These are phyloP conservation scores for Zootoca vivipara DNA, from an alignment of 2,113 vertebrate species.

Conservation along the genomic window DNA sequence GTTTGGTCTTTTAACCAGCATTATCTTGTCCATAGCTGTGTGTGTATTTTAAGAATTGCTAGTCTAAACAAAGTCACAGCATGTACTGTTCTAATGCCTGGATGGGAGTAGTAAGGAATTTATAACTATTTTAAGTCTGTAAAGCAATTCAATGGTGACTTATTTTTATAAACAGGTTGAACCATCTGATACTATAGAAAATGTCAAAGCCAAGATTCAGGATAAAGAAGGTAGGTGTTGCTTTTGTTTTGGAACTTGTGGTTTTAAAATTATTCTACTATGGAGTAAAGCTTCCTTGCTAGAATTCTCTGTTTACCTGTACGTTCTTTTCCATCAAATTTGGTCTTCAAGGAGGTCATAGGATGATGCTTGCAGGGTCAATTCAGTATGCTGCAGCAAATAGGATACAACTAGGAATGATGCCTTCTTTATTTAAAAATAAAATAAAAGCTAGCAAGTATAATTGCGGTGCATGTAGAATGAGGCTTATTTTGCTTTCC, in stretches of 20 bases:
- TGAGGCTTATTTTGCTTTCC: too few relatives aligned
- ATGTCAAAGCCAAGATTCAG: slow-evolving; percentile 99
- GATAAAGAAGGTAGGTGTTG: slow-evolving; percentile 90
- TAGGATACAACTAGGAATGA: too few relatives aligned
- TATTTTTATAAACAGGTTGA: slow-evolving; percentile 82
- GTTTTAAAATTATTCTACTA: not conserved
- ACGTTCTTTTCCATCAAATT: too few relatives aligned
- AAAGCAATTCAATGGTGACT: not conserved
- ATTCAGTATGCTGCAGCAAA: too few relatives aligned
- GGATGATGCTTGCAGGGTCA: too few relatives aligned
- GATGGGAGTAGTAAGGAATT: slow-evolving; percentile 69
- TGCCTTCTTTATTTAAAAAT: too few relatives aligned
- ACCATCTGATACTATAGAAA: slow-evolving; percentile 98
- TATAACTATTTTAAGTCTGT: not conserved
- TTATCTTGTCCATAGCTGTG: not conserved
- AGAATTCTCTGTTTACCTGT: too few relatives aligned
- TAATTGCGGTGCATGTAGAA: too few relatives aligned
- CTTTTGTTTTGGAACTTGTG: not conserved
- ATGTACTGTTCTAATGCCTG: too few relatives aligned
- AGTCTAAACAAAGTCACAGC: not conserved
- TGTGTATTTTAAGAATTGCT: not conserved
- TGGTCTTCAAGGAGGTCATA: too few relatives aligned
- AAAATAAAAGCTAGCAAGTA: too few relatives aligned
- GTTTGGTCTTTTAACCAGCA: not conserved
- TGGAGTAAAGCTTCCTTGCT: not conserved